Evolutionary conservation across 2,888 invertebrate species (phyloP), one percentile per base, ranked within the genome.

Genomic region (Caenorhabditis macrosperma): DNA sequence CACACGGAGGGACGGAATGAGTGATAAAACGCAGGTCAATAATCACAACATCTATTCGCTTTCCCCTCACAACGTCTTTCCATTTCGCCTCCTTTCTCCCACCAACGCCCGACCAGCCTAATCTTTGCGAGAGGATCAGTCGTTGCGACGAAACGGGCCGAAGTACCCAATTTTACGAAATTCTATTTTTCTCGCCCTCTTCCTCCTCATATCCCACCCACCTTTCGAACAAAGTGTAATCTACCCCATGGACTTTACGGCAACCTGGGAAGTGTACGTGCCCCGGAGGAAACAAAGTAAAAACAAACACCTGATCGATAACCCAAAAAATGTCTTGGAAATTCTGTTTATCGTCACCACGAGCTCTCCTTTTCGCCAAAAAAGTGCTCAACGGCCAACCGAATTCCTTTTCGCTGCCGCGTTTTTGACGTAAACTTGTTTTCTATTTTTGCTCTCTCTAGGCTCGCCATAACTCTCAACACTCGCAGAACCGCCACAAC

Each of bases 151-250:
- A 71, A 55, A 48, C 55, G 55, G 72, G 61, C 46, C 22, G 54
- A 17, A 48, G 63, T 48, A 55, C 72, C 72, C 72, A 63, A 57
- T 61, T 71, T 54, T 28, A 46, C 35, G 46, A 67, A 67, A 57
- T 57, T 60, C 50, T n/a, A 9, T 38, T 22, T 46, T 28, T 28
- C 46, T 20, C 48, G 15, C 52, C 52, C 24, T 54, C n/a, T 26
- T 26, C 5, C 20, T 5, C 50, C 33, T 35, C n/a, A n/a, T n/a
- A n/a, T 33, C n/a, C 46, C 22, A 15, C 59, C 52, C 69, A 52
- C 69, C 54, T 69, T 60, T 52, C 26, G 38, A 26, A 48, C 50
- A 50, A 59, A 71, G 71, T 71, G 71, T 71, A 71, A 71, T 71
- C 54, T 71, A n/a, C n/a, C n/a, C n/a, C n/a, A n/a, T n/a, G n/a